Evolutionary conservation across 2,113 vertebrate species (phyloP).

Genomic region (Takifugu bimaculatus): DNA sequence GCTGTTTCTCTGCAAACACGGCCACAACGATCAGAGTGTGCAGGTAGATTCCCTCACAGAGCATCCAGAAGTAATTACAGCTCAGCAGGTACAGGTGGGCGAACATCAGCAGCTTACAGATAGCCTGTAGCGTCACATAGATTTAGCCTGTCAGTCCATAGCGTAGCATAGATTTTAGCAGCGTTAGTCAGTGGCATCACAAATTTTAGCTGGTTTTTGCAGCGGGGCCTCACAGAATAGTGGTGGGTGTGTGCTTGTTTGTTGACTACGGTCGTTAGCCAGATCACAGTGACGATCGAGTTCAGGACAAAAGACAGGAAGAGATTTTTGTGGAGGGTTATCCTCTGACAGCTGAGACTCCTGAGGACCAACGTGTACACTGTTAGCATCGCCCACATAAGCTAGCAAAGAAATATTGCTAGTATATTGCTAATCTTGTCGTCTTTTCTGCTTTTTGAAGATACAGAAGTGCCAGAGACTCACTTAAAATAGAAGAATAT

Average conservation of each 20-base stretch:
- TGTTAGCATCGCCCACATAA: background rate
- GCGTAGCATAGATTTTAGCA: background rate
- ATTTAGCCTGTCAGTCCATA: conserved; percentile 58
- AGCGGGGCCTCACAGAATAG: conserved; percentile 80
- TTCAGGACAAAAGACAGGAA: conserved; percentile 94
- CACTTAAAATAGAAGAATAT: conserved; percentile 99
- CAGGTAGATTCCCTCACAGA: conserved; percentile 97
- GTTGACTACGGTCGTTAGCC: conserved; percentile 79
- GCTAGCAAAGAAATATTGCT: background rate
- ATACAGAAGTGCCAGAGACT: conserved; percentile 48
- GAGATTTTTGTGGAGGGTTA: conserved; percentile 97
- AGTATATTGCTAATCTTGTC: background rate
- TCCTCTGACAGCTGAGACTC: conserved; percentile 96
- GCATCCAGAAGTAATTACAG: conserved; percentile 99
- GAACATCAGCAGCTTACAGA: conserved; percentile 88
- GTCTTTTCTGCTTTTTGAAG: background rate
- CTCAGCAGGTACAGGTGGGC: conserved; percentile 89
- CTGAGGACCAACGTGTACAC: conserved; percentile 58
- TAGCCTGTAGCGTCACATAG: conserved; percentile 64
- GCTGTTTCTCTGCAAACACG: conserved; percentile 94
- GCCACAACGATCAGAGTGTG: conserved; percentile 98
- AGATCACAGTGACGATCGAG: conserved; percentile 87
- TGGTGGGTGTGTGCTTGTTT: conserved; percentile 79
- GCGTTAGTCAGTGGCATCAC: background rate
- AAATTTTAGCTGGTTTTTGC: no score